These are phyloP conservation scores for Zoanthus gigantus DNA, from an alignment of 92 coral and sea anemone species.

Conservation along the genomic window DNA sequence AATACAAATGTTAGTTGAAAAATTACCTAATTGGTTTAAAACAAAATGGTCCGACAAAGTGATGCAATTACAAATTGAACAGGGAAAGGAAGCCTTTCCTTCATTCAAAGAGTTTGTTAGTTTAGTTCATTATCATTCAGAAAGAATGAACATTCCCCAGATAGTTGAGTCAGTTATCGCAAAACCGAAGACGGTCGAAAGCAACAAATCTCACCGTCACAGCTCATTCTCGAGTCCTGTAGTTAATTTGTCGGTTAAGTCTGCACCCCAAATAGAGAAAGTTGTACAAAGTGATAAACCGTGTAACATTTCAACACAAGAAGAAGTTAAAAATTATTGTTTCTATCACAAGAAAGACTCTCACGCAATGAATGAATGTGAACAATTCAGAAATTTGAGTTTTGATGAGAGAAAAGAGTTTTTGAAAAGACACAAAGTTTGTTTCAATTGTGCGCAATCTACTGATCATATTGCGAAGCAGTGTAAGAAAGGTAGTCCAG, in stretches of 20 bases:
- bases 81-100: slow-evolving; percentile 48
- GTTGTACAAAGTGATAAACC: neutral
- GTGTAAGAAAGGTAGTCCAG: slow-evolving; percentile 26
- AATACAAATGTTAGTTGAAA: no score
- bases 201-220: neutral
- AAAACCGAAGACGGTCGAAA: neutral
- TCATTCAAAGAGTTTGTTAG: slow-evolving; percentile 40
- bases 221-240: neutral
- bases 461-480: slow-evolving; percentile 38
- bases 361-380: slow-evolving; percentile 45
- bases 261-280: neutral
- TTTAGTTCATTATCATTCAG: slow-evolving; percentile 27
- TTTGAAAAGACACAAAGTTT: slow-evolving; percentile 53
- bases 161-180: neutral
- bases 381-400: slow-evolving; percentile 54
- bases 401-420: slow-evolving; percentile 68
- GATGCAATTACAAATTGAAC: slow-evolving; percentile 27
- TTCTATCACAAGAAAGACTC: slow-evolving; percentile 65
- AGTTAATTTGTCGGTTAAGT: neutral
- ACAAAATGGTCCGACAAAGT: slow-evolving; percentile 46
- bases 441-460: slow-evolving; percentile 31
- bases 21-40: no score
- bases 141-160: slow-evolving; percentile 63
- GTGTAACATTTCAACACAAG: neutral
- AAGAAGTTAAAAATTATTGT: slow-evolving; percentile 25